Percentiles rank a stretch among this genome's conserved stretches.
phyloP scores from a whole-genome alignment of 2,888 invertebrate genomes.

The Caenorhabditis sp. region DNA sequence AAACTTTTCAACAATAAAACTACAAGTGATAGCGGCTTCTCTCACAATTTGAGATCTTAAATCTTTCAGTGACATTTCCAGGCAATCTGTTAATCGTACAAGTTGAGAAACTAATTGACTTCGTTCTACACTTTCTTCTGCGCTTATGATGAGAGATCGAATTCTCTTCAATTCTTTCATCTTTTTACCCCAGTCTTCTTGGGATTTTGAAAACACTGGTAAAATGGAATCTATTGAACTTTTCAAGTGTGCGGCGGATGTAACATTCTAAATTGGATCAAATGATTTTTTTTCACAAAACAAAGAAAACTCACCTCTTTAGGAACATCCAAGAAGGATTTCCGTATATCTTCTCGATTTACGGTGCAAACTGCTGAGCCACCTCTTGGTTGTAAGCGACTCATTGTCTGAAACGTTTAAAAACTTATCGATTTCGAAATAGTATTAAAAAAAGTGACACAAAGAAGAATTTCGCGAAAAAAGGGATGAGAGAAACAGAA shows the following conservation, averaged over 20 bases:
- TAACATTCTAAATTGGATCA: background rate
- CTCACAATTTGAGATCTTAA: conserved; percentile 30
- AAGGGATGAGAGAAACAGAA: conserved; percentile 5
- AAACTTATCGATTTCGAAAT: background rate
- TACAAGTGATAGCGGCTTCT: conserved; percentile 31
- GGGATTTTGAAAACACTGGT: background rate
- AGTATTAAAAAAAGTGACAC: background rate
- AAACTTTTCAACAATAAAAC: conserved; percentile 27
- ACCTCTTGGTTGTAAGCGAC: background rate
- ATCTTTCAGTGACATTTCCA: conserved; percentile 30
- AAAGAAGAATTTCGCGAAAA: background rate
- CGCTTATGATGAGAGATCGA: conserved; percentile 19
- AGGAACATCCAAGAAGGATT: background rate
- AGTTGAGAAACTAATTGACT: conserved; percentile 8
- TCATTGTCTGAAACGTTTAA: background rate
- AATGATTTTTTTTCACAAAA: background rate
- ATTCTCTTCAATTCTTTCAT: conserved; percentile 20
- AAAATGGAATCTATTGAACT: background rate
- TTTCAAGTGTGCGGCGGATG: background rate
- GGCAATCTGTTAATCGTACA: conserved; percentile 18
- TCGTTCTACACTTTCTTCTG: conserved; percentile 17
- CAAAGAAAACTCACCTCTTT: background rate
- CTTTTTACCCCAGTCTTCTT: background rate
- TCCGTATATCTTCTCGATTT: background rate
- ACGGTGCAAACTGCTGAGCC: background rate